Evolutionary conservation across 2,888 invertebrate species (phyloP).

Genomic region (Empis stercorea): DNA sequence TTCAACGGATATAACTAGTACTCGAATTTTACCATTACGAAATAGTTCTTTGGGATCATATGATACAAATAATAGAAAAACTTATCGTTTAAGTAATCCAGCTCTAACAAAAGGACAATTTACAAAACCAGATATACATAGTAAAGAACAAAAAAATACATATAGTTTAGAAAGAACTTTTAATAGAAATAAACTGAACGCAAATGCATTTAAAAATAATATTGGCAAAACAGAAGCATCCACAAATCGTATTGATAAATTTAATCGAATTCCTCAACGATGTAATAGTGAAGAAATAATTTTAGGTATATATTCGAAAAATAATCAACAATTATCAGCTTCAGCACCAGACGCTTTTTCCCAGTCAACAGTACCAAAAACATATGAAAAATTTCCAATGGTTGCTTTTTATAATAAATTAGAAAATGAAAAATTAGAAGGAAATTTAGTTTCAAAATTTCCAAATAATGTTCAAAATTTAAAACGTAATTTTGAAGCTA

Average conservation of each 20-base stretch:
- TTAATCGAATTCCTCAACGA: slow-evolving; percentile 25
- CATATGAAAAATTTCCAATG: slow-evolving; percentile 7
- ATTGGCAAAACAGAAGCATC: background rate
- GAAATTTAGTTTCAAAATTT: slow-evolving; percentile 28
- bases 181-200: slow-evolving; percentile 52
- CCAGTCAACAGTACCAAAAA: slow-evolving; percentile 29
- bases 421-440: slow-evolving; percentile 11
- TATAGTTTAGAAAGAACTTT: slow-evolving; percentile 38
- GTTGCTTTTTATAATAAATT: slow-evolving; percentile 1
- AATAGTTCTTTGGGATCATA: slow-evolving; percentile 63
- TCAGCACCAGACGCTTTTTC: slow-evolving; percentile 44
- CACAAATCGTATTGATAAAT: background rate
- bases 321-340: slow-evolving; percentile 37
- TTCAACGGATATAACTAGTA: slow-evolving; percentile 51
- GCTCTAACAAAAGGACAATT: slow-evolving; percentile 34
- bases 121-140: slow-evolving; percentile 19
- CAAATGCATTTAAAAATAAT: slow-evolving; percentile 34
- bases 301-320: slow-evolving; percentile 14
- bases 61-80: slow-evolving; percentile 39
- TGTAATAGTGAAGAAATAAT: slow-evolving; percentile 35
- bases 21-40: slow-evolving; percentile 46
- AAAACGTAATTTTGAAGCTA: slow-evolving; percentile 80
- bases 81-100: slow-evolving; percentile 21
- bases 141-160: background rate
- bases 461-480: slow-evolving; percentile 72